Evolutionary conservation across 2,113 vertebrate genomes (phyloP), one percentile per base, ranked within the genome.

Genomic region (Castor canadensis): DNA sequence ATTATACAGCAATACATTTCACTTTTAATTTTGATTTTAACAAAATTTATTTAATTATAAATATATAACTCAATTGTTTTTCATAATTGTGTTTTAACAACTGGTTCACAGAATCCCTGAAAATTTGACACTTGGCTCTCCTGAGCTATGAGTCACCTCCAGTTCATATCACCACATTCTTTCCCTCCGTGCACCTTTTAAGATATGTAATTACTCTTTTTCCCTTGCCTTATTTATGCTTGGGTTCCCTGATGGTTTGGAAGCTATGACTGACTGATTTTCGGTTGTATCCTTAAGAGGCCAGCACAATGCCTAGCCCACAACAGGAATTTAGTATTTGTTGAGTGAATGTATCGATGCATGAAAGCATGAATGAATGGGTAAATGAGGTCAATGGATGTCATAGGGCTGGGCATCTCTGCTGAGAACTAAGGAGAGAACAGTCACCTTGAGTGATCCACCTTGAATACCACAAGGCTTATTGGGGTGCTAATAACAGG

Each of bases 351-450:
- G 38, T 24, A n/a, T 49, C 9, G 20, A 73, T 38, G 77, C 60
- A 5, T 56, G 45, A 81, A 83, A 73, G 69, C 40, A 45, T 10
- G 58, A 19, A 49, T 76, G 76, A 81, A 81, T 56, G n/a, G 47
- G 67, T 43, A 60, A 82, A 81, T 86, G 81, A 95, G 91, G 43
- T 40, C 1, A 1, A 24, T 11, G 22, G 60, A 43, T 67, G 73
- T 91, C 95, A 97, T 69, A 40, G 80, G 92, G 94, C 67, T 86
- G 88, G 95, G 95, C 82, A 49, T 64, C 58, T 69, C 84, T 92
- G 43, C 60, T 81, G 10, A 76, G 84, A 80, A 81, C 11, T 62
- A 5, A 67, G 71, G 85, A 72, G 32, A 20, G 71, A 77, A 92
- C 71, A 93, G 22, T 91, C 91, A 89, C 49, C 84, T 84, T 6